These are phyloP conservation scores for Galagoides demidoff DNA, from an alignment of 2,797 vertebrate genomes.

Conservation along the genomic window DNA sequence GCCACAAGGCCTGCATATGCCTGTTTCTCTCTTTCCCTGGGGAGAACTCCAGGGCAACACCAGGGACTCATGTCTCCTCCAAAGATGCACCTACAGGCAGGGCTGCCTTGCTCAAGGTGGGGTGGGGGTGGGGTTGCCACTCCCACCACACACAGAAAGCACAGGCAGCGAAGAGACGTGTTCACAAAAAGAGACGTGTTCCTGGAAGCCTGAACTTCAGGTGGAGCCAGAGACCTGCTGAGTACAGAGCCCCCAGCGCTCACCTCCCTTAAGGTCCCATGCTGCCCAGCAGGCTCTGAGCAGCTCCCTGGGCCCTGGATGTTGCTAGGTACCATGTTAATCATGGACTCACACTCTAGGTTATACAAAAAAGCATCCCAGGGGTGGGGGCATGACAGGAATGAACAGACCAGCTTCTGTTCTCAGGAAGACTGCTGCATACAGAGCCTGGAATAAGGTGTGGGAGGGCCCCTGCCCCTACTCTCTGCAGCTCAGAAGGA, in stretches of 20 bases:
- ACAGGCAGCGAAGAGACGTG: neutral
- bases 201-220: slow-evolving; percentile 50
- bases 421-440: neutral
- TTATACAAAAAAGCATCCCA: slow-evolving; percentile 30
- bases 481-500: neutral
- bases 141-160: neutral
- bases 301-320: neutral
- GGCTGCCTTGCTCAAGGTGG: neutral
- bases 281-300: neutral
- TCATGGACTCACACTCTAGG: slow-evolving; percentile 70
- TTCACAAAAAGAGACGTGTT: neutral
- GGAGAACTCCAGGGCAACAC: neutral
- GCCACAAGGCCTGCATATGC: neutral
- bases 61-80: neutral
- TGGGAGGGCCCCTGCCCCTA: neutral
- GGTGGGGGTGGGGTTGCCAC: neutral
- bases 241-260: neutral
- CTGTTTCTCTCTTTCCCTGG: neutral
- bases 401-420: neutral
- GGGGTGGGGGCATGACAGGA: neutral
- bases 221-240: neutral
- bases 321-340: slow-evolving; percentile 82
- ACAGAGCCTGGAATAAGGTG: neutral
- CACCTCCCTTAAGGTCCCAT: slow-evolving; percentile 47
- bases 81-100: neutral